Evolutionary conservation across 2,888 invertebrate species (phyloP), one percentile per base, ranked within the genome.

Genomic region (Melinaea marsaeus): DNA sequence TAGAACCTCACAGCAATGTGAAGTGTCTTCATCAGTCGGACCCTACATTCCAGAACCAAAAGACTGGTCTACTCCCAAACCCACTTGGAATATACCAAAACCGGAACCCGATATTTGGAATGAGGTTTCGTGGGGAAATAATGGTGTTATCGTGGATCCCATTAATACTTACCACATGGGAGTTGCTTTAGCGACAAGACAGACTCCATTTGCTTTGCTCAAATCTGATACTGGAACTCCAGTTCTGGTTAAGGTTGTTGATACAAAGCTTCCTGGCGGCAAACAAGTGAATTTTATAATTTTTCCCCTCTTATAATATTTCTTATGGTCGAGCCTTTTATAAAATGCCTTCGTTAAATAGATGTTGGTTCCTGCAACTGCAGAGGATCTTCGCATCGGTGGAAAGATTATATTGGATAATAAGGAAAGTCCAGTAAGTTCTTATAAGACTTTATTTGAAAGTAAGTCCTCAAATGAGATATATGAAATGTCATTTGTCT

Each of bases 91-190:
- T 7, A 55, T 76, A 2, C 63, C 78, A 2, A 80, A 78, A 37
- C 60, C 73, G 3, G 70, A 46, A 69, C 70, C 66, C 7, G 80
- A 80, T 34, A 64, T 75, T 4, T 79, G 76, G 76, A 69, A 62
- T n/a, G 77, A 81, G 2, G 68, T 70, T 2, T 72, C 77, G 13
- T 80, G 78, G 76, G 72, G 74, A 42, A 76, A 78, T 37, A 82
- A 90, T 64, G 93, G 93, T 1, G 92, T 95, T 32, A 84, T 94
- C 1, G 93, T 95, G n/a, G 94, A 94, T 68, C 93, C 93, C 46
- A 95, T 95, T 66, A 93, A 93, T 72, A 95, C 95, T 0, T 93
- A 93, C 66, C 94, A 94, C 4, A 94, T 95, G 94, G 92, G 92
- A 58, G 91, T 92, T 7, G 94, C 94, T 4, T 74, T 93, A 65